Evolutionary conservation across 2,888 invertebrate species (phyloP), one percentile per base, ranked within the genome.

Genomic region (Tribolium freemani): DNA sequence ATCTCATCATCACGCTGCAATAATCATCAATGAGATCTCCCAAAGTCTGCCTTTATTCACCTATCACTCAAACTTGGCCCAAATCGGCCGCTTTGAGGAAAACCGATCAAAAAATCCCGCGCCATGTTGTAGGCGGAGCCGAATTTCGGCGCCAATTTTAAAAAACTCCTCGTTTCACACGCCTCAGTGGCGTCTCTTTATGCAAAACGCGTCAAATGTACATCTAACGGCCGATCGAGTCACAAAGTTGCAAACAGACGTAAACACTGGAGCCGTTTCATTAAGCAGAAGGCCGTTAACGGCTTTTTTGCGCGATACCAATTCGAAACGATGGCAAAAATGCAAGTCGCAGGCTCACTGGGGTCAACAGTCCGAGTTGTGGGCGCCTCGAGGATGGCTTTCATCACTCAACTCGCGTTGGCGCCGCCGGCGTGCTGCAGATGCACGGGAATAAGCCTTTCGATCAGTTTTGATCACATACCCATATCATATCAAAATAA

Each of bases 381-480:
- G 76, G 77, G 77, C 77, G 77, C 77, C 75, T 72, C 72, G 76
- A 74, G 76, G 77, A 77, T 75, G 77, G 74, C 76, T 77, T 77
- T 76, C 77, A 77, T 77, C 76, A 75, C 71, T 73, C 76, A 72
- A 53, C 64, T 53, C 58, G 72, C 77, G 75, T 76, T 76, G 77
- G 77, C 76, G 77, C 77, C 77, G 76, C 46, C 53, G 20, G 68
- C 69, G 53, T 63, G 56, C 61, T 69, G 63, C 60, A 72, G 51
- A 71, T 71, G 71, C 60, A 44, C 46, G 16, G 44, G 58, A 38
- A 38, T 26, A 26, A 26, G 26, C 5, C 26, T 26, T 26, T 26
- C 26, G 26, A 26, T 26, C 26, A 26, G 26, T 26, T 26, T 26
- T 3, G 26, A 26, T 26, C 16, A 16, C 16, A 16, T 16, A 16